Evolutionary conservation across 2,113 vertebrate species (phyloP), one percentile per base, ranked within the genome.

Genomic region (Amia ocellicauda): DNA sequence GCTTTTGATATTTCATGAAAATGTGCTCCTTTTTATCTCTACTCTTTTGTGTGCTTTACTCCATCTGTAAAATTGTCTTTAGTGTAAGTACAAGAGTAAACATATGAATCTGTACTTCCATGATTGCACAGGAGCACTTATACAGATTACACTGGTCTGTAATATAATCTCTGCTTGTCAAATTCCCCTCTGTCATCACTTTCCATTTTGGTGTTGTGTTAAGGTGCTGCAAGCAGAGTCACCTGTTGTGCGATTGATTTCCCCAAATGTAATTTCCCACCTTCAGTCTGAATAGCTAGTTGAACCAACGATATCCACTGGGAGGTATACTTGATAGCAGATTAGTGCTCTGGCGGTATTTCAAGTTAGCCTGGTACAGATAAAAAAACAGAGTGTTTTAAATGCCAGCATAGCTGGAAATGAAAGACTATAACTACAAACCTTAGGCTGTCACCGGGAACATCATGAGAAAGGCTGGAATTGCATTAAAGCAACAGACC

Each of bases 211-310:
- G 52, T 45, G 62, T 7, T 55, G 20, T 20, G 50, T 56, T 64
- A 76, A 42, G 9, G 3, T 70, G 47, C 57, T 59, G 63, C 40
- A 61, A 66, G 59, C 58, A 49, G 31, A n/a, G 63, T 70, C 69
- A 66, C 59, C 69, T 70, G 68, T 58, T 65, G 36, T 28, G 43
- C 60, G 57, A 70, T 65, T 75, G 69, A 66, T 69, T 74, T 71
- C 66, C 72, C 63, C 27, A 23, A 64, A 16, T 42, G 31, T 62
- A 53, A 62, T 70, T 64, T 76, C 24, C 45, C 68, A 0, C 41
- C 64, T 78, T 73, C 45, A 60, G 70, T 69, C 70, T 68, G 62
- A 74, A 10, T 36, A 58, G 69, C 31, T 22, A 58, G 64, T n/a
- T 49, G 71, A 69, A 57, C 29, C 17, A 62, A 62, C 65, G 23